Evolutionary conservation across 2,888 invertebrate species (phyloP), one percentile per base, ranked within the genome.

Genomic region (Harmothoe impar): DNA sequence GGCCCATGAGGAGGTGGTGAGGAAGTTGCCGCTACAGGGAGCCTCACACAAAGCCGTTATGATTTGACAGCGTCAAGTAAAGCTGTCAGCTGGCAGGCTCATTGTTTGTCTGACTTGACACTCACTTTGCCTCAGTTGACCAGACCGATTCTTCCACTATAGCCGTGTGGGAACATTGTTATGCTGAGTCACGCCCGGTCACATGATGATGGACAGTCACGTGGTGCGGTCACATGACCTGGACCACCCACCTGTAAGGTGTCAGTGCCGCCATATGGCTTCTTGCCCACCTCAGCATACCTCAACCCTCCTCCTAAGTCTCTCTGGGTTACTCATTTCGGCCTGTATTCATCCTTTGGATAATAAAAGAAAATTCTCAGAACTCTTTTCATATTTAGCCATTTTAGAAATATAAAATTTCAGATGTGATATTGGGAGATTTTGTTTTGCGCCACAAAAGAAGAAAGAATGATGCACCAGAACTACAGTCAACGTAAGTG

Each of bases 91-190:
- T 43, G 81, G 81, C 81, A 5, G 35, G 81, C 23, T n/a, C n/a
- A 81, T 33, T 81, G 81, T 81, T 35, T 33, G 81, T n/a, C 81
- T n/a, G 81, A 33, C 20, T 81, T 81, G 81, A 81, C 35, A n/a
- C 81, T 81, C 35, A 33, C 43, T 81, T 81, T 81, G 81, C 81
- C 81, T 33, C 81, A 81, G 81, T 81, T 81, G 81, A 81, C 81
- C 81, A 81, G 35, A 33, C 20, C 81, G 29, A 15, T 31, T 77
- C 81, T 20, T 81, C 15, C 77, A 77, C 17, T 3, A 81, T 35
- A 43, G 23, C 81, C 35, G 43, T 81, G 81, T 81, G 81, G 81
- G 81, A 81, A 43, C 81, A 81, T 81, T 81, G 81, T 81, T 81
- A 33, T 81, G 81, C 81, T 81, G 81, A 81, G 81, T 81, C 81